These are phyloP conservation scores for Steinernema feltiae DNA, from an alignment of 1,140 invertebrate genomes.

Conservation along the genomic window DNA sequence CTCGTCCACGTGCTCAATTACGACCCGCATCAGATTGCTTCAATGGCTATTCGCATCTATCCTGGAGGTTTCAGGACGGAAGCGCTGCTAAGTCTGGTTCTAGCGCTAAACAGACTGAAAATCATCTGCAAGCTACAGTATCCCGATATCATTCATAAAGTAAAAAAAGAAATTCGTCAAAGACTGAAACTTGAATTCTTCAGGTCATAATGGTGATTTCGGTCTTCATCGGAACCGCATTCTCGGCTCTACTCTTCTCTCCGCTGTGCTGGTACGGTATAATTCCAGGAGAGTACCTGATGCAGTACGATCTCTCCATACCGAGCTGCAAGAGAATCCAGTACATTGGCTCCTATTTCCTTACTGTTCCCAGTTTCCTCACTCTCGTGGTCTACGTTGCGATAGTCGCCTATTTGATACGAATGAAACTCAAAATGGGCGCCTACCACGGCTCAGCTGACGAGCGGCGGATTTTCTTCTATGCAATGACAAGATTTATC, in stretches of 20 bases:
- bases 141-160: background rate
- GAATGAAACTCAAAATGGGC: background rate
- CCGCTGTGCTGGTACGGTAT: background rate
- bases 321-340: background rate
- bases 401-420: background rate
- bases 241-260: background rate
- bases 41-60: background rate
- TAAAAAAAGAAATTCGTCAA: background rate
- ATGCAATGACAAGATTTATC: background rate
- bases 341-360: background rate
- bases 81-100: background rate
- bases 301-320: background rate
- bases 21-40: background rate
- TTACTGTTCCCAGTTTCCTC: background rate
- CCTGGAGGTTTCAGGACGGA: background rate
- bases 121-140: background rate
- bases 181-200: background rate
- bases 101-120: background rate
- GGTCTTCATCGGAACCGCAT: background rate
- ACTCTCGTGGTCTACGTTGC: background rate
- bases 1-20: background rate
- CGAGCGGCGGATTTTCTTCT: background rate
- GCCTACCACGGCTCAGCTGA: background rate
- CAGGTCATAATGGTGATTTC: background rate
- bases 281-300: background rate